Evolutionary conservation across 2,113 vertebrate genomes (phyloP).

Genomic region (Passer domesticus): DNA sequence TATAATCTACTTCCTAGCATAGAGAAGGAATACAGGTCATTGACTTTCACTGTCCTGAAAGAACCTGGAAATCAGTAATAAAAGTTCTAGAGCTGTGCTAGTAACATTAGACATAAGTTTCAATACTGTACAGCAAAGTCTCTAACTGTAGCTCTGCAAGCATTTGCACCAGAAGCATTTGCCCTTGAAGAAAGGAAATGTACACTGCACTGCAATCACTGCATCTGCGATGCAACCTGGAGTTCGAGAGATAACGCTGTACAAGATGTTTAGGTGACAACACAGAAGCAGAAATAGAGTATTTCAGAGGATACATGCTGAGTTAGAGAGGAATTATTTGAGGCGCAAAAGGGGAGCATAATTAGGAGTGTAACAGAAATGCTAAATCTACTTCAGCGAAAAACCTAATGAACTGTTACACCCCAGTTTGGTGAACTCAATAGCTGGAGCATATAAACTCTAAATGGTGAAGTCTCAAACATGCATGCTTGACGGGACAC

Average conservation of each 20-base stretch:
- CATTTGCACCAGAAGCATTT: not conserved
- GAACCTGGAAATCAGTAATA: not conserved
- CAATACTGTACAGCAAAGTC: not conserved
- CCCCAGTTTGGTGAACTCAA: not conserved
- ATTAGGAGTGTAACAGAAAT: not conserved
- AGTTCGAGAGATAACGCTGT: rapidly evolving
- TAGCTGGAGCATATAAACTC: not conserved
- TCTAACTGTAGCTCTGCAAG: not conserved
- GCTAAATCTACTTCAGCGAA: not conserved
- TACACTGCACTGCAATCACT: not conserved
- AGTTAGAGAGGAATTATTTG: not conserved
- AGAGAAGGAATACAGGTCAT: not conserved
- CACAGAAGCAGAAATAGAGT: not conserved
- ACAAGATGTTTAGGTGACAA: not conserved
- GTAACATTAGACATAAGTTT: not conserved
- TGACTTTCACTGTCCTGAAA: not conserved
- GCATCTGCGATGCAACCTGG: not conserved
- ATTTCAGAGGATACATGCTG: not conserved
- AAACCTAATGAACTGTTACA: not conserved
- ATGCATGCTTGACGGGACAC: not conserved
- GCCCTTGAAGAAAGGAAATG: not conserved
- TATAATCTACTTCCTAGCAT: not conserved
- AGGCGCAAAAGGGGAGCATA: not conserved
- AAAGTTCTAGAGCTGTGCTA: not conserved
- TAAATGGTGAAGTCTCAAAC: not conserved